Evolutionary conservation across 2,888 invertebrate genomes (phyloP).

Genomic region (Bombyx huttoni): DNA sequence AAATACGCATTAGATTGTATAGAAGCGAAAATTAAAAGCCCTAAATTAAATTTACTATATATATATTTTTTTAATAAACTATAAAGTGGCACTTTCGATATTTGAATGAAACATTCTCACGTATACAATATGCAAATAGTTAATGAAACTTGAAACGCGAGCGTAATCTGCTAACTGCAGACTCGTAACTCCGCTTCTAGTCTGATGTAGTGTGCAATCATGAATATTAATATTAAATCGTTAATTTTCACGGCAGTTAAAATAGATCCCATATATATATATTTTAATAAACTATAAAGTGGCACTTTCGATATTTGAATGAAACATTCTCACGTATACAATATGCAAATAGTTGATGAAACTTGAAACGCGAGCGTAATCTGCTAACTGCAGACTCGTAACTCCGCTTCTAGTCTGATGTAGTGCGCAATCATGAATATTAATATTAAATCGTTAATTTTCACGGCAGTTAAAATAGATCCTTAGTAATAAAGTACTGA

Average conservation of each 20-base stretch:
- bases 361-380: neutral
- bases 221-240: neutral
- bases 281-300: too few relatives aligned
- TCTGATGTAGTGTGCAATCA: neutral
- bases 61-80: too few relatives aligned
- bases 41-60: too few relatives aligned
- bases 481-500: neutral
- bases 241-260: neutral
- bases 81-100: too few relatives aligned
- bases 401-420: neutral
- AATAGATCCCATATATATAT: neutral
- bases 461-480: neutral
- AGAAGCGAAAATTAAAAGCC: too few relatives aligned
- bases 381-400: neutral
- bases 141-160: neutral
- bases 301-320: too few relatives aligned
- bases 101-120: neutral
- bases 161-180: neutral
- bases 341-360: neutral
- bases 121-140: neutral
- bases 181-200: neutral
- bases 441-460: neutral
- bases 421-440: neutral
- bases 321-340: neutral
- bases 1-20: too few relatives aligned